phyloP scores from a whole-genome alignment of 2,888 invertebrate genomes.

The Orchestes rusci region DNA sequence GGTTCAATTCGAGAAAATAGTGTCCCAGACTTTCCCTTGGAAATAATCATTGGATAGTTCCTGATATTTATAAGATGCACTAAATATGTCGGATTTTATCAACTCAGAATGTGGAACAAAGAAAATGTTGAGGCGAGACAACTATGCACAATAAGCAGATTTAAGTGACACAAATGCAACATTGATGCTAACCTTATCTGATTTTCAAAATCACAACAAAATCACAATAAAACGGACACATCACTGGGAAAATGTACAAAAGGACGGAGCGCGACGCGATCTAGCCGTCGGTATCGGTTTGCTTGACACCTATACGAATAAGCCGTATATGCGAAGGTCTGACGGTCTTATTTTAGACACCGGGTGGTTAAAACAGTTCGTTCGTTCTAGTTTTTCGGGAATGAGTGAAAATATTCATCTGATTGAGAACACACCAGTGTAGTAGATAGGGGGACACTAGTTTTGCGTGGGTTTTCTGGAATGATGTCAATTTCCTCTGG shows the following conservation, averaged over 20 bases:
- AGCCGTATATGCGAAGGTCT: constrained; percentile 26
- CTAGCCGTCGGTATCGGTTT: constrained; percentile 16
- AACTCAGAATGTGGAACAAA: too few species aligned
- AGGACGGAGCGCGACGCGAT: constrained; percentile 19
- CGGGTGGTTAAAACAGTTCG: constrained; percentile 21
- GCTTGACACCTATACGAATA: constrained; percentile 24
- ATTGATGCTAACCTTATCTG: too few species aligned
- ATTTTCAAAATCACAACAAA: constrained; percentile 5
- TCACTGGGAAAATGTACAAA: constrained; percentile 15
- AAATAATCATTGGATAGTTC: too few species aligned
- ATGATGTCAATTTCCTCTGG: too few species aligned
- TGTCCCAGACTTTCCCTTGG: too few species aligned
- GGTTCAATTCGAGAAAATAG: too few species aligned
- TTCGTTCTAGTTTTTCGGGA: constrained; percentile 25
- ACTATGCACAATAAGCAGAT: too few species aligned
- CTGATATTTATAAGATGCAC: too few species aligned
- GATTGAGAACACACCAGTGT: constrained; percentile 13
- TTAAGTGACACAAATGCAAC: too few species aligned
- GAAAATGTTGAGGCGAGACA: too few species aligned
- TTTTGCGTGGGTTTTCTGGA: constrained; percentile 4
- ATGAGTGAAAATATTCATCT: constrained; percentile 22
- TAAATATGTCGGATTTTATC: too few species aligned
- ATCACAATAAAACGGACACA: constrained; percentile 13
- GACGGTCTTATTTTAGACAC: constrained; percentile 24
- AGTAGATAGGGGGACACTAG: too few species aligned